Conservation (phyloP, 2,113 vertebrate species). For the Pomatorhinus ruficollis region DNA sequence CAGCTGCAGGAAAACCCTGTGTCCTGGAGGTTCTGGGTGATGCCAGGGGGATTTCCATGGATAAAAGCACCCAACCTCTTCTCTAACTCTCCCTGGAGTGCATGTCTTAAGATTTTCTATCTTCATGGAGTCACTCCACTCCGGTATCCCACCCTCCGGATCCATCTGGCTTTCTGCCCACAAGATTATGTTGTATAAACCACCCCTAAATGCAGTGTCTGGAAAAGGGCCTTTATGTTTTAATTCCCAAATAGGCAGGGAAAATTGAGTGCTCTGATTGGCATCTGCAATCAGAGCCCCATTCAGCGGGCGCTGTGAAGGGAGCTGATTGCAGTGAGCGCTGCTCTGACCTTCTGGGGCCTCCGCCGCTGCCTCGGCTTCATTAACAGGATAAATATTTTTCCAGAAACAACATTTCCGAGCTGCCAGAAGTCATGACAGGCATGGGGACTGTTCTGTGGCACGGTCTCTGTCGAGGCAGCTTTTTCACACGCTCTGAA, state of each 20-base stretch:
- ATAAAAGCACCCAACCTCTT: fast-evolving
- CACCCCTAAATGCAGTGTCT: slow-evolving; percentile 48
- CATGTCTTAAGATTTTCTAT: background rate
- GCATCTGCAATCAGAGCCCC: slow-evolving; percentile 70
- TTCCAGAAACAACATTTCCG: slow-evolving; percentile 69
- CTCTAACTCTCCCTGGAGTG: fast-evolving
- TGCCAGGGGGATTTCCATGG: background rate
- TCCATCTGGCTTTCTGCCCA: slow-evolving; percentile 34
- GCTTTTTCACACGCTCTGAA: fast-evolving
- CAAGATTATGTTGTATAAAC: slow-evolving; percentile 48
- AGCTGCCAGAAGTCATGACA: slow-evolving; percentile 50
- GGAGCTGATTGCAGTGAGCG: slow-evolving; percentile 60
- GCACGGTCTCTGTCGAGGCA: background rate
- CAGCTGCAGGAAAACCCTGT: background rate
- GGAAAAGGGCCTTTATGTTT: slow-evolving; percentile 64
- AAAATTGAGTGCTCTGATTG: slow-evolving; percentile 65
- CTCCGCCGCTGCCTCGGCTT: slow-evolving; percentile 43
- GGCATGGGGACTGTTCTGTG: background rate
- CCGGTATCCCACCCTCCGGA: background rate
- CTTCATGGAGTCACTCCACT: background rate
- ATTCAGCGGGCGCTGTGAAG: slow-evolving; percentile 56
- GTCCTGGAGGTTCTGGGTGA: background rate
- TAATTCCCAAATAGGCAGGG: slow-evolving; percentile 71
- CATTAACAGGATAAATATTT: slow-evolving; percentile 75
- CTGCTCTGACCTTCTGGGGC: slow-evolving; percentile 67